phyloP scores from a whole-genome alignment of 2,113 vertebrate species.

The Neopipo cinnamomea region DNA sequence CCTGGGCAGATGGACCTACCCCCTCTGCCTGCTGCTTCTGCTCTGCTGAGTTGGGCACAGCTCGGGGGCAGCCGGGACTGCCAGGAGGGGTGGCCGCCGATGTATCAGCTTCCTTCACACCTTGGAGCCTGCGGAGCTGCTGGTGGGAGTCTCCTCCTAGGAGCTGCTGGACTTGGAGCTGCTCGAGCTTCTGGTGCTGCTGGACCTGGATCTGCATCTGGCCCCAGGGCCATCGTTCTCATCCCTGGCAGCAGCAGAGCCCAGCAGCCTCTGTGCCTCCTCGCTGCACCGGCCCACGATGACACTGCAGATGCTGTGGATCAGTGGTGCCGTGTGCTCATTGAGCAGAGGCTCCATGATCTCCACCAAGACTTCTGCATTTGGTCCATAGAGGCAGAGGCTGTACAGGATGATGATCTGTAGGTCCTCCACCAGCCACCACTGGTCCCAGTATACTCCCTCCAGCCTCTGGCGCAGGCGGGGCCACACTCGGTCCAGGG shows the following conservation, averaged over 20 bases:
- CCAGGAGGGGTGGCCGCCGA: background rate
- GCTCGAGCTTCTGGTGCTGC: too few species aligned
- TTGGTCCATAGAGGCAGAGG: background rate
- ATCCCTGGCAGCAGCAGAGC: fast-evolving
- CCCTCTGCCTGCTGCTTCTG: background rate
- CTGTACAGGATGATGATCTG: background rate
- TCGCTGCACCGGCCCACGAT: background rate
- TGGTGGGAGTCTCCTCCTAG: background rate
- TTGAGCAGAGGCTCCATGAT: background rate
- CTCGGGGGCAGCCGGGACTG: background rate
- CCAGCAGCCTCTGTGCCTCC: background rate
- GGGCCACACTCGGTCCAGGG: background rate
- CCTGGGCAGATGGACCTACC: background rate
- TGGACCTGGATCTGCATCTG: background rate
- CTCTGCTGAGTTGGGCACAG: background rate
- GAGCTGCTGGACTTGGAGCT: background rate
- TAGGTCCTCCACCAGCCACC: background rate
- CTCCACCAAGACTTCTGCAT: background rate
- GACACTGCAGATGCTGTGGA: background rate
- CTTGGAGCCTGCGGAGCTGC: background rate
- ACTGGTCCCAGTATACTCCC: background rate
- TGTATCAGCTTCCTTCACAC: background rate
- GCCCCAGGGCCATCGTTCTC: background rate
- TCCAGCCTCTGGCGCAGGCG: background rate
- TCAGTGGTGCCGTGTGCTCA: background rate